These are phyloP conservation scores for Orchesellides sinensis DNA, from an alignment of 2,888 invertebrate genomes.

Conservation along the genomic window DNA sequence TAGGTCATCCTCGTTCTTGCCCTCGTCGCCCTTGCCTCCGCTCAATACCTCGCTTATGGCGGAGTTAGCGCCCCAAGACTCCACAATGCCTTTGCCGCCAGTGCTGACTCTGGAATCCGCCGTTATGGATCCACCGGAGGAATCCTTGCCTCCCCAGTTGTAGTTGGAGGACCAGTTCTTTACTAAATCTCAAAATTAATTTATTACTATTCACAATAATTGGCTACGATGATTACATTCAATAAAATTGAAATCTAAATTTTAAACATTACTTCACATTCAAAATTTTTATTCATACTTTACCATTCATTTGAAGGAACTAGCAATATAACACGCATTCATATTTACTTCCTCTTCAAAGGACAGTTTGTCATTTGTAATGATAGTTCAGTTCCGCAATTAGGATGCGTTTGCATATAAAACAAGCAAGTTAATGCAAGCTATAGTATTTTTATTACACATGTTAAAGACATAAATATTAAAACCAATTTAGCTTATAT, in stretches of 20 bases:
- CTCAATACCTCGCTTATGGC: slow-evolving; percentile 25
- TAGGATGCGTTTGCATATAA: too few relatives aligned
- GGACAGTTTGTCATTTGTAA: too few relatives aligned
- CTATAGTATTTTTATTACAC: too few relatives aligned
- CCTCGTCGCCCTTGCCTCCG: slow-evolving; percentile 32
- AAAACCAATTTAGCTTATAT: too few relatives aligned
- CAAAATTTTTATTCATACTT: background rate
- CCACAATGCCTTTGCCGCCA: slow-evolving; percentile 12
- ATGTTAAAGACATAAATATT: too few relatives aligned
- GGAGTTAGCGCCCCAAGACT: slow-evolving; percentile 19
- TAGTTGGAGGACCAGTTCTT: slow-evolving; percentile 8
- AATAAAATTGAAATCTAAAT: background rate
- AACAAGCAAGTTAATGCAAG: too few relatives aligned
- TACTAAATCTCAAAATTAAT: background rate
- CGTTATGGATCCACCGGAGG: slow-evolving; percentile 22
- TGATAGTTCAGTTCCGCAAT: too few relatives aligned
- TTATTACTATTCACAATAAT: background rate
- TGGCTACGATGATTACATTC: background rate
- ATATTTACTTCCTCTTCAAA: too few relatives aligned
- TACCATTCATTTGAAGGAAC: background rate
- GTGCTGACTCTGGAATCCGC: slow-evolving; percentile 6
- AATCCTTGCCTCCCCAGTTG: background rate
- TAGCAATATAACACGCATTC: background rate
- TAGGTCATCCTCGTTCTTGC: slow-evolving; percentile 35
- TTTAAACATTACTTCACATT: background rate